Evolutionary conservation across 2,113 vertebrate species (phyloP), one percentile per base, ranked within the genome.

Genomic region (Corythaeola cristata): DNA sequence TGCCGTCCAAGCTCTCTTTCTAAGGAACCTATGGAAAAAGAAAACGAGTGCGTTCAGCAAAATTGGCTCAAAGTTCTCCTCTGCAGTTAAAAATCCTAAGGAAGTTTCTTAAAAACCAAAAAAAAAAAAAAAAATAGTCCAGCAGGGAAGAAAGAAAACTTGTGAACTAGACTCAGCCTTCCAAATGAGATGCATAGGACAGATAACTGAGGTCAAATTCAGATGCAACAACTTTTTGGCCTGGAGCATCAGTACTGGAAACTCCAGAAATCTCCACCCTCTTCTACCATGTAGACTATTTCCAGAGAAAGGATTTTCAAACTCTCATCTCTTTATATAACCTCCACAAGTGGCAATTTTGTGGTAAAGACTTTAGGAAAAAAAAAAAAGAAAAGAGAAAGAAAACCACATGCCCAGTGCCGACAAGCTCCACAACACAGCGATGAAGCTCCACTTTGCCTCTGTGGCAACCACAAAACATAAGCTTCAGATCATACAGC

Each of bases 1-100:
- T 99, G 98, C 99, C 99, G 99, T 99, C 99, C 98, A 98, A 98
- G 97, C 99, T 99, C 98, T 97, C 98, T 98, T 99, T 98, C 98
- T 98, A 99, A 98, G 98, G 98, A 98, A 98, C 98, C 99, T 99
- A 92, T 0, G 53, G 69, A 32, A 71, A 88, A 90, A 81, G 63
- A 47, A 82, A 90, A n/a, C 9, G 87, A 74, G 60, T 0, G 60
- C 2, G 74, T 33, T 89, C 44, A 91, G 47, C 32, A 55, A 62
- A 12, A 22, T 39, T 26, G 0, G 56, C 18, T 35, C 23, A 33
- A 27, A 28, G 8, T 58, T 50, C 15, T 5, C 7, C 32, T 45
- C 71, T 13, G 77, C 3, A 6, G 45, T 39, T 39, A 5, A 17
- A 81, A 49, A 37, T 13, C 60, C 21, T 23, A 8, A 26, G 32